phyloP scores from a whole-genome alignment of 1,140 invertebrate species.

The Plectrocnemia conspersa region DNA sequence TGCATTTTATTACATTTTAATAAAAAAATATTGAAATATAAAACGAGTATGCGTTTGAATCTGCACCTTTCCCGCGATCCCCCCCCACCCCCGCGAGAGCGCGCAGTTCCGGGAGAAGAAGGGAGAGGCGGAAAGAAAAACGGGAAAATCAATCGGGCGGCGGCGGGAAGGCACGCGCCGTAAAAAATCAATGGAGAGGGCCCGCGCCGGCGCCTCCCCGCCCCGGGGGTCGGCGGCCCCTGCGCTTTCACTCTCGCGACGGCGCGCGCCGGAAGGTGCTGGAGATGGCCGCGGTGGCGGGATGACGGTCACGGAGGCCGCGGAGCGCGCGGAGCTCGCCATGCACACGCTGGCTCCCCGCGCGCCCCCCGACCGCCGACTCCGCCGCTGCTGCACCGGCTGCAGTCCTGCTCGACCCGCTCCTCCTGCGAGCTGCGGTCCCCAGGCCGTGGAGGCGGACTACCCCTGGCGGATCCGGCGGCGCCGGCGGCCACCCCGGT shows the following conservation, averaged over 20 bases:
- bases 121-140: too few species aligned
- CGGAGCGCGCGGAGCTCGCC: conserved; percentile 36
- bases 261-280: conserved; percentile 25
- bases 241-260: conserved; percentile 39
- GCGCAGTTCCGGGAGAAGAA: too few species aligned
- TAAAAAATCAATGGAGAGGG: too few species aligned
- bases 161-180: too few species aligned
- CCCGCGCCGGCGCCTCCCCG: conserved; percentile 42
- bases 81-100: too few species aligned
- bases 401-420: conserved; percentile 14
- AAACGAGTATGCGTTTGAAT: too few species aligned
- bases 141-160: neutral
- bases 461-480: conserved; percentile 30
- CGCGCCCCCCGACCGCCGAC: too few species aligned
- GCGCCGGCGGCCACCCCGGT: conserved; percentile 31
- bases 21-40: too few species aligned
- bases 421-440: neutral
- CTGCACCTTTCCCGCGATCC: too few species aligned
- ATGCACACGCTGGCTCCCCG: conserved; percentile 21
- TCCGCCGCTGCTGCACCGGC: conserved; percentile 20
- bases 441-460: conserved; percentile 28
- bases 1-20: too few species aligned
- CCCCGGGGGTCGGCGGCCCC: conserved; percentile 36
- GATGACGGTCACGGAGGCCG: conserved; percentile 38
- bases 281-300: neutral